phyloP scores from a whole-genome alignment of 2,113 vertebrate genomes.

The Ictidomys tridecemlineatus region DNA sequence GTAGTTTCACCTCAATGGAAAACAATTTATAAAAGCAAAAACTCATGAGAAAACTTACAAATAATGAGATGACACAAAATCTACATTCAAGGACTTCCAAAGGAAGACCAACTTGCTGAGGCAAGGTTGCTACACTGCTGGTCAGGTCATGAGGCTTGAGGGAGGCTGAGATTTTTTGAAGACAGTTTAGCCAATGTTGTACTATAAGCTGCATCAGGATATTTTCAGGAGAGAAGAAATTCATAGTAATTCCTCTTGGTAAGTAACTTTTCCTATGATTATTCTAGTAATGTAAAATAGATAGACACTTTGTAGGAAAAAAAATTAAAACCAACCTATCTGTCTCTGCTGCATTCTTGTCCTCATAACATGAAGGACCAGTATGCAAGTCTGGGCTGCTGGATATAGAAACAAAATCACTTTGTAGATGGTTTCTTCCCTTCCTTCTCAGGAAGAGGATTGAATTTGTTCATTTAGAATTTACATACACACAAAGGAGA shows the following conservation, averaged over 20 bases:
- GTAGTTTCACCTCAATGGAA: neutral
- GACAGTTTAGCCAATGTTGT: neutral
- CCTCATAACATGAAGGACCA: neutral
- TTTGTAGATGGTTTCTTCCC: neutral
- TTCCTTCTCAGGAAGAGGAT: neutral
- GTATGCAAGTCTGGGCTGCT: neutral
- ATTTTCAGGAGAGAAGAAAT: conserved; percentile 18
- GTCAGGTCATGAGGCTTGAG: neutral
- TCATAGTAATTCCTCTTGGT: neutral
- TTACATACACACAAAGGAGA: neutral
- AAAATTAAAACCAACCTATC: too few species aligned
- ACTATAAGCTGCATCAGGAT: neutral
- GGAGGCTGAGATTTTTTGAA: conserved; percentile 11
- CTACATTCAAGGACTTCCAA: neutral
- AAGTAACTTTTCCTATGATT: neutral
- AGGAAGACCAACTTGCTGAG: neutral
- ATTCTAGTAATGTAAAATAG: neutral
- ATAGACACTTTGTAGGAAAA: too few species aligned
- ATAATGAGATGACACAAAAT: neutral
- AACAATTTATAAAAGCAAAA: neutral
- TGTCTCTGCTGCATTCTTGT: neutral
- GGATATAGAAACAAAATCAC: neutral
- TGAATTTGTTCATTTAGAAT: neutral
- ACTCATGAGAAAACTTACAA: neutral
- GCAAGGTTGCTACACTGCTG: neutral